Evolutionary conservation across 2,797 vertebrate genomes (phyloP), one percentile per base, ranked within the genome.

Genomic region (Lepus oiostolus): DNA sequence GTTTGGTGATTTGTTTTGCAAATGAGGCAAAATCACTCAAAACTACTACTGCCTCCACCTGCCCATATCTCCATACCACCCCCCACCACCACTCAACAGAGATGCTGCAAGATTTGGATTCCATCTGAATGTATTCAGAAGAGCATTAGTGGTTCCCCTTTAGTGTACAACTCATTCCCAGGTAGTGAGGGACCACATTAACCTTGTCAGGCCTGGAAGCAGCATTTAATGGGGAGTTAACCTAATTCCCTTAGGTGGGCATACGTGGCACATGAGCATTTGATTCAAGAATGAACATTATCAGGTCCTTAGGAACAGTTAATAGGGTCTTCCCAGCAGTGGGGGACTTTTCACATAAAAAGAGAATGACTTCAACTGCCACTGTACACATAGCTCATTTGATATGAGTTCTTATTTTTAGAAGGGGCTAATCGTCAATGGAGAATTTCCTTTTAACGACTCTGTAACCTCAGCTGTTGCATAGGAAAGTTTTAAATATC

Each of bases 1-100:
- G 32, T n/a, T 54, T 86, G 35, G 32, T 52, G 47, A 81, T 85
- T 89, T 94, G 76, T 94, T 79, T 68, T 75, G 28, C 60, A 96
- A 90, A 86, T 68, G 74, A 90, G 14, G 47, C 26, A 8, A 16
- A 38, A 60, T 75, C 19, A 42, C 75, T 89, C 82, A 47, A 47
- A 54, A 35, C 21, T 32, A 35, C 11, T n/a, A 60, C 26, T 11
- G 7, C 22, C 65, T n/a, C 65, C 17, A 38, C 3, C 7, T 11
- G 7, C 35, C 35, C 42, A 47, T 58, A 21, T 22, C 10, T 28
- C 54, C 60, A 24, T 30, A 7, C 52, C 0, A 28, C 6, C 5
- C 17, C 24, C 21, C 8, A 47, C 1, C 62, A 5, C 24, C 47
- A 30, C 4, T 32, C 14, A 35, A 85, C 7, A 80, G 28, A 52